A percentile compares a stretch with the other conserved stretches of the same genome.
Conservation (phyloP, 2,113 vertebrate species). For the Prionailurus bengalensis region DNA sequence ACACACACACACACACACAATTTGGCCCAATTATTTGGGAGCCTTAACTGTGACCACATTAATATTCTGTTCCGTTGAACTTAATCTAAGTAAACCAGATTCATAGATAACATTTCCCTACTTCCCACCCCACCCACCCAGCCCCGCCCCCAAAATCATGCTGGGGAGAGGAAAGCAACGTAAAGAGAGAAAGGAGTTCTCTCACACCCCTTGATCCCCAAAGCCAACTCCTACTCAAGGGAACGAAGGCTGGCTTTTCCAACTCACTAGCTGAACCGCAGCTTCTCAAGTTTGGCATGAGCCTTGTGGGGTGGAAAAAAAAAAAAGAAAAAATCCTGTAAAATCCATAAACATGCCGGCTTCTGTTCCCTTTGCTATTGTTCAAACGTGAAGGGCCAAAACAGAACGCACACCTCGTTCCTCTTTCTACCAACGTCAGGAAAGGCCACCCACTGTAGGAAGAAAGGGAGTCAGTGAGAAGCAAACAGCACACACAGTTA, state of each 20-base stretch:
- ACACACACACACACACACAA: too few species aligned
- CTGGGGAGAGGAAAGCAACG: neutral
- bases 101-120: constrained; percentile 18
- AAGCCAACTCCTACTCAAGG: constrained; percentile 36
- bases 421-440: neutral
- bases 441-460: neutral
- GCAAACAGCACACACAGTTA: neutral
- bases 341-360: constrained; percentile 40
- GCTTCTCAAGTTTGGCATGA: constrained; percentile 46
- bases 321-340: neutral
- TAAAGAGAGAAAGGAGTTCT: constrained; percentile 32
- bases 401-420: constrained; percentile 47
- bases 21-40: constrained; percentile 1
- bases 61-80: constrained; percentile 30
- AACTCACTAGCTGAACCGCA: constrained; percentile 35
- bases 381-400: constrained; percentile 49
- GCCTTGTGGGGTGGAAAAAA: constrained; percentile 37
- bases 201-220: neutral
- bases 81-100: constrained; percentile 46
- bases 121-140: neutral
- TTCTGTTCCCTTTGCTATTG: constrained; percentile 21
- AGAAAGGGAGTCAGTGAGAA: neutral
- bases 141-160: neutral
- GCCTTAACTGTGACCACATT: neutral
- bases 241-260: constrained; percentile 32